Conservation (phyloP, 2,888 invertebrate species). For the Cartodere bifasciata region DNA sequence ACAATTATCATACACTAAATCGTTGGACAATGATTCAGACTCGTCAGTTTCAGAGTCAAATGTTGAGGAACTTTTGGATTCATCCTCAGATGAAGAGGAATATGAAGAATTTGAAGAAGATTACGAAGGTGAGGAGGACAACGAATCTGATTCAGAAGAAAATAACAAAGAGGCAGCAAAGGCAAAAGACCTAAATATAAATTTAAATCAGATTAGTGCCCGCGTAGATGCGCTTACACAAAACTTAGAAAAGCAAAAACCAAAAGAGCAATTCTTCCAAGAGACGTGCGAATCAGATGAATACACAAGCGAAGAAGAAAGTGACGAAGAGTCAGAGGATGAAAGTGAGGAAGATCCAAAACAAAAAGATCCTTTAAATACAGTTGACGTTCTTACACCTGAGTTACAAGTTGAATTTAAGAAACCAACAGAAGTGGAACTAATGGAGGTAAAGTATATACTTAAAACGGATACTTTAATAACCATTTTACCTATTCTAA, state of each 20-base stretch:
- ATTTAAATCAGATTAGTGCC: slow-evolving; percentile 23
- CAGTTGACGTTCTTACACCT: slow-evolving; percentile 12
- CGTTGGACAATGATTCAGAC: slow-evolving; percentile 32
- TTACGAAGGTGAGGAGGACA: slow-evolving; percentile 39
- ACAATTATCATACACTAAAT: slow-evolving; percentile 33
- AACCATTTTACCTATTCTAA: not conserved
- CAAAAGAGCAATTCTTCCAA: slow-evolving; percentile 19
- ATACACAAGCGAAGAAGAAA: slow-evolving; percentile 20
- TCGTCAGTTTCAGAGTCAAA: slow-evolving; percentile 35
- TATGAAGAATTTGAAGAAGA: slow-evolving; percentile 30
- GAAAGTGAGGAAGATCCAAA: slow-evolving; percentile 17
- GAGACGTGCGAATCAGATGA: slow-evolving; percentile 31
- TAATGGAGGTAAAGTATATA: slow-evolving; percentile 29
- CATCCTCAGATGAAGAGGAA: slow-evolving; percentile 26
- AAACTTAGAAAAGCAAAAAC: slow-evolving; percentile 17
- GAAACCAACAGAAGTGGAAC: slow-evolving; percentile 28
- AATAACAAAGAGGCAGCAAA: slow-evolving; percentile 21
- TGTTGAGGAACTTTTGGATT: slow-evolving; percentile 31
- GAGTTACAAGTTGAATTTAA: slow-evolving; percentile 25
- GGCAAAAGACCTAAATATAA: slow-evolving; percentile 21
- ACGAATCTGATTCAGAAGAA: slow-evolving; percentile 34
- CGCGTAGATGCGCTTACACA: slow-evolving; percentile 20
- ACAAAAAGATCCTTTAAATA: slow-evolving; percentile 7
- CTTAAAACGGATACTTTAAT: slow-evolving; percentile 2
- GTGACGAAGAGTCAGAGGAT: slow-evolving; percentile 21